Conservation (phyloP, 2,888 invertebrate species). For the Tetranychus truncatus region DNA sequence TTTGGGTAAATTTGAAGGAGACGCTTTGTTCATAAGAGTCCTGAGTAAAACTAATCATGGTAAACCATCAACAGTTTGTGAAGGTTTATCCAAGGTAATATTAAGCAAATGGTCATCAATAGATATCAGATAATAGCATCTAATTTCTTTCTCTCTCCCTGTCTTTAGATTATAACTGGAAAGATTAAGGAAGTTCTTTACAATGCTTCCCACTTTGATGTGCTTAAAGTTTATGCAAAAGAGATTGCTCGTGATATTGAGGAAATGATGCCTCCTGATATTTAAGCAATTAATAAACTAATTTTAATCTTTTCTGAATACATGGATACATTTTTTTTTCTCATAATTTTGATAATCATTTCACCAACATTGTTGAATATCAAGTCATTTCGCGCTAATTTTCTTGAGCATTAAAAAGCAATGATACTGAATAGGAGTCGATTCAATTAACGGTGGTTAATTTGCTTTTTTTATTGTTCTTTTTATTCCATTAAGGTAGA, state of each 20-base stretch:
- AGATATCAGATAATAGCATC: neutral
- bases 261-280: constrained; percentile 4
- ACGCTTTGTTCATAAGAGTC: constrained; percentile 2
- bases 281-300: neutral
- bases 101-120: neutral
- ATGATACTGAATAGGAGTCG: no score
- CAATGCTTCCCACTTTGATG: neutral
- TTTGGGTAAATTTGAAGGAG: neutral
- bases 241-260: constrained; percentile 2
- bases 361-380: no score
- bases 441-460: no score
- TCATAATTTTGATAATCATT: no score
- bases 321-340: no score
- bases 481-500: no score
- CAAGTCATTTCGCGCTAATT: no score
- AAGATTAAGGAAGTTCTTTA: neutral
- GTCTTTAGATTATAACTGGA: neutral
- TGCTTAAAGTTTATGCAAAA: neutral
- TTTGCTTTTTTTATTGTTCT: no score
- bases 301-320: neutral
- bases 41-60: constrained; percentile 1
- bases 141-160: neutral
- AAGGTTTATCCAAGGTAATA: constrained; percentile 4
- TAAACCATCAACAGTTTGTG: neutral
- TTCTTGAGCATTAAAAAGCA: no score